Evolutionary conservation across 2,113 vertebrate genomes (phyloP), one percentile per base, ranked within the genome.

Genomic region (Saguinus imperator): DNA sequence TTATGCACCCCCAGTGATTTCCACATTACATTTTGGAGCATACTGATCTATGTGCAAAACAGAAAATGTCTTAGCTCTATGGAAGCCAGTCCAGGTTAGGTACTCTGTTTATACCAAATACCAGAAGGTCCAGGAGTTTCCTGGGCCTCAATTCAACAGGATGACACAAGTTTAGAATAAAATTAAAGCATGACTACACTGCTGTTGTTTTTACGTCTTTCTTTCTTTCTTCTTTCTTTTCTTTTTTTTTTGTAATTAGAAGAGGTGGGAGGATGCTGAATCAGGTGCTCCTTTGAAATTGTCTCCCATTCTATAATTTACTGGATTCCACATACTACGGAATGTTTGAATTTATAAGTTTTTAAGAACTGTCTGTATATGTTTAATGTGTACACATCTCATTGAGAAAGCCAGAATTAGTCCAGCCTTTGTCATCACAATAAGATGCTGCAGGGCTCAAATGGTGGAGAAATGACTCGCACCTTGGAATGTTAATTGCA

Each of bases 111-210:
- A 68, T 23, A 76, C 17, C 61, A 86, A 91, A 57, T 23, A 73
- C 50, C 48, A 70, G 43, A 40, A 88, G 8, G 45, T 12, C 48
- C 55, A 73, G 64, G 55, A 48, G 79, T 92, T 66, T 84, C 8
- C 91, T 75, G 64, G 61, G n/a, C 37, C 68, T 55, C 18, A 35
- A 37, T 85, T 93, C 86, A 91, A 91, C 66, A 87, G 82, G 83
- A 93, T 73, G 82, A 94, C 68, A 94, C 66, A 76, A 25, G n/a
- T 92, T 95, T 68, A 84, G 45, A 95, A 94, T 79, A 89, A 95
- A 91, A 95, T 93, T 43, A 85, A 96, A 97, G 66, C 66, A 37
- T 61, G 72, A 85, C 83, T 91, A 40, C 21, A 86, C n/a, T 11
- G 50, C 45, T 68, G 61, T 57, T 79, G 32, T 58, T 11, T 57